Conservation (phyloP, 2,888 invertebrate species). For the Agonopterix arenella region DNA sequence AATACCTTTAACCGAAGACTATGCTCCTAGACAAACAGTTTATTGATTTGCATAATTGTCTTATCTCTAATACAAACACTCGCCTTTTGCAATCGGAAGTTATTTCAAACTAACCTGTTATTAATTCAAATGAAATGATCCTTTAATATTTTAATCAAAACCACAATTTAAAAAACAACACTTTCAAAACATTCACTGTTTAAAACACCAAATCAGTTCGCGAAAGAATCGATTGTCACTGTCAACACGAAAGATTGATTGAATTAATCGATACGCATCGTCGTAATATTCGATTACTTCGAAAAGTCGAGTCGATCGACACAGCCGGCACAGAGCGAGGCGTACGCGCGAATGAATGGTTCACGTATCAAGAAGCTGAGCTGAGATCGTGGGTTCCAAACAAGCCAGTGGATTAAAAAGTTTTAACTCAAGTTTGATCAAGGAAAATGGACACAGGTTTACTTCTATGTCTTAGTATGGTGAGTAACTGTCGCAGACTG, state of each 20-base stretch:
- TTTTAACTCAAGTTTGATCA: background rate
- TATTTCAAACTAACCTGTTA: no score
- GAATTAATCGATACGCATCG: constrained; percentile 1
- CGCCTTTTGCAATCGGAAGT: background rate
- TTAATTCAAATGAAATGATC: no score
- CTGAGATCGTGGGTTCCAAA: background rate
- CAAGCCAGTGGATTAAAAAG: background rate
- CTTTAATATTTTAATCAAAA: no score
- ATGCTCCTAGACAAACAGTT: background rate
- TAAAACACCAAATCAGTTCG: no score
- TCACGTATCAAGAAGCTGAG: constrained; percentile 8
- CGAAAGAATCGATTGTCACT: background rate
- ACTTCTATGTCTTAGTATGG: no score
- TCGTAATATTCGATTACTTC: background rate
- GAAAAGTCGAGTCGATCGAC: constrained; percentile 27
- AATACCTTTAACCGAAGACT: no score
- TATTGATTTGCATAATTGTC: constrained; percentile 5
- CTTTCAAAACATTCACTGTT: no score
- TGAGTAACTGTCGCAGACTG: no score
- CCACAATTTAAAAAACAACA: no score
- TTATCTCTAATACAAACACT: constrained; percentile 1
- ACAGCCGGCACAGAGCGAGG: constrained; percentile 49
- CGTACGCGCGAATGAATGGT: constrained; percentile 63
- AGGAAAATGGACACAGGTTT: no score
- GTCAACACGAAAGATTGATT: constrained; percentile 9